Percentiles rank a stretch among this genome's conserved stretches.
These are phyloP conservation scores for Latrodectus geometricus DNA, from an alignment of 1,140 invertebrate species.

Conservation along the genomic window DNA sequence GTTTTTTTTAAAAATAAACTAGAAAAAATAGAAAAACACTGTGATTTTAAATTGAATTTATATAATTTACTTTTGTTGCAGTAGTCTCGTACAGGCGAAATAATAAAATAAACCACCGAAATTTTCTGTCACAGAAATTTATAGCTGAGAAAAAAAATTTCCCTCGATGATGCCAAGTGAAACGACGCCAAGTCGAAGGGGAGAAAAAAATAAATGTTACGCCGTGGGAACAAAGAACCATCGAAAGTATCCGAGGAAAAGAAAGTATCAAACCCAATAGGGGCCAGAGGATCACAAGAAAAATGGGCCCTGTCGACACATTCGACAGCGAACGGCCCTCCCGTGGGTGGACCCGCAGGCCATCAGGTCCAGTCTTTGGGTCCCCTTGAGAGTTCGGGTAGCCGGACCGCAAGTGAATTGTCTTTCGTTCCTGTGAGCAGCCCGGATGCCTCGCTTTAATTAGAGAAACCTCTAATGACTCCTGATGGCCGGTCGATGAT, in stretches of 20 bases:
- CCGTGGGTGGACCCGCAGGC: background rate
- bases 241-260: background rate
- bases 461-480: conserved; percentile 54
- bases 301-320: conserved; percentile 54
- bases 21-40: too few species aligned
- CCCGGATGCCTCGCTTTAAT: conserved; percentile 35
- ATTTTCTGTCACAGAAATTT: too few species aligned
- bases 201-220: too few species aligned
- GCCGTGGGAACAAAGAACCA: too few species aligned
- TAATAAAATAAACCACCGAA: too few species aligned
- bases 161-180: too few species aligned
- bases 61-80: too few species aligned
- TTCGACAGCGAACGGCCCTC: conserved; percentile 24
- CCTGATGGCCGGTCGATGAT: conserved; percentile 48
- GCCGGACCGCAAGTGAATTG: conserved; percentile 53
- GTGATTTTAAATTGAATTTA: too few species aligned
- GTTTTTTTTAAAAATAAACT: too few species aligned
- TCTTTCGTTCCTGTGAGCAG: conserved; percentile 22
- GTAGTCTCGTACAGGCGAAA: too few species aligned
- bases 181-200: too few species aligned
- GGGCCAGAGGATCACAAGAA: conserved; percentile 40
- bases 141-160: too few species aligned
- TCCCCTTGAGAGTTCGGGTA: conserved; percentile 6
- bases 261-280: conserved; percentile 15
- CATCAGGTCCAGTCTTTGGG: background rate